Evolutionary conservation across 2,113 vertebrate genomes (phyloP), one percentile per base, ranked within the genome.

Genomic region (Lucifuga dentata): DNA sequence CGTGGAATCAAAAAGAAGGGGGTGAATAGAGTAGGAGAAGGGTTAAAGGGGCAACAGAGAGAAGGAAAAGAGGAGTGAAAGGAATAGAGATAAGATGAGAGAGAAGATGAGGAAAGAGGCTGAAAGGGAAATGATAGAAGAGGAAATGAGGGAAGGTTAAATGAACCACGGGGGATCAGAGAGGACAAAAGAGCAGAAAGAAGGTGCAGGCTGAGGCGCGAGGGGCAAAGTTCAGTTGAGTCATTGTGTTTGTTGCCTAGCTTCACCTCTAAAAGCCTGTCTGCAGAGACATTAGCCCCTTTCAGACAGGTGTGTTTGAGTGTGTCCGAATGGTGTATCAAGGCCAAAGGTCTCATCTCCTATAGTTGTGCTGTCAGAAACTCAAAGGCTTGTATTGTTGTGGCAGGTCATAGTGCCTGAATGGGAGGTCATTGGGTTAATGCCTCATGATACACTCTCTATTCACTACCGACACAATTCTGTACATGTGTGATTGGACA

Each of bases 301-400:
- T n/a, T 20, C 73, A 39, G 80, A 76, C 74, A 80, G 79, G 77
- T 81, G 67, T 60, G 71, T 39, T 51, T 56, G 55, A 56, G 75
- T 10, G 75, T 46, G 68, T 64, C 50, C 49, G 71, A 75, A 68
- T 70, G 83, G 76, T 81, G 74, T 78, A 83, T 74, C 72, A 74
- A 26, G 83, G 80, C 61, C 83, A 90, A 88, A 87, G 86, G 85
- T 80, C 70, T 88, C 80, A 68, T 86, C 83, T 33, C 80, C 76
- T 7, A 21, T 66, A 78, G 86, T 72, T 53, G 75, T 71, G 76
- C 89, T 89, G 89, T 86, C 87, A 88, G 63, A 48, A 72, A 57
- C 81, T 91, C 73, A 89, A 88, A 86, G 83, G 68, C 62, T 60
- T 45, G 60, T 60, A 79, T 89, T 89, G 90, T 89, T 81, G 56